Evolutionary conservation across 2,797 vertebrate species (phyloP), one percentile per base, ranked within the genome.

Genomic region (Chloroceryle amazona): DNA sequence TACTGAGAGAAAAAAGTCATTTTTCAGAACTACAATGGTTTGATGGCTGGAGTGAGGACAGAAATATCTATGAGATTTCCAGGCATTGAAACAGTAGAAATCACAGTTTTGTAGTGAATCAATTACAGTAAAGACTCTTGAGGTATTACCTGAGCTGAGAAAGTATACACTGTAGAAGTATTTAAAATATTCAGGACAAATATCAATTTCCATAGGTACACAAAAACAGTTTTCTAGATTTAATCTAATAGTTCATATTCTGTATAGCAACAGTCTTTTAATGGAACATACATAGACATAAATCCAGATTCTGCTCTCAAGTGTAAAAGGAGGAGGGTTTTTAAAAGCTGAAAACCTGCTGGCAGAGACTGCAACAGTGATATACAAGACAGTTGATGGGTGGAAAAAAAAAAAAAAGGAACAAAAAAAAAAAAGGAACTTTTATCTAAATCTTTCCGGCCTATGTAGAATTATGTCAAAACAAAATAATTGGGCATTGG

Each of bases 171-270:
- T 72, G 61, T 90, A 74, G 16, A 82, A 86, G 51, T 72, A 85
- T 89, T 93, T 94, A 90, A 90, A 95, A 90, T 66, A 86, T 63
- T 81, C 62, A 52, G 18, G 58, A 68, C 41, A 86, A 91, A 91
- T 94, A 86, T 58, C 33, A 81, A 66, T 91, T 85, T 90, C 54
- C 68, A 89, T 83, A 75, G 49, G 37, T 62, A 92, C 39, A 96
- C 81, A 95, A 91, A 86, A 65, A 5, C 28, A 62, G 16, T 84
- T 76, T 87, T 83, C 49, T 78, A 81, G 60, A 74, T 91, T 89
- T 75, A 72, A 86, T 65, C 76, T 46, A n/a, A 55, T 81, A 10
- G 17, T 80, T 93, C 57, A 65, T 15, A 55, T 74, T 91, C 37
- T 88, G n/a, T 72, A 51, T 25, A 92, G 26, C n/a, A 94, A 67